Evolutionary conservation across 2,888 invertebrate genomes (phyloP).

Genomic region (Apotomis capreana): DNA sequence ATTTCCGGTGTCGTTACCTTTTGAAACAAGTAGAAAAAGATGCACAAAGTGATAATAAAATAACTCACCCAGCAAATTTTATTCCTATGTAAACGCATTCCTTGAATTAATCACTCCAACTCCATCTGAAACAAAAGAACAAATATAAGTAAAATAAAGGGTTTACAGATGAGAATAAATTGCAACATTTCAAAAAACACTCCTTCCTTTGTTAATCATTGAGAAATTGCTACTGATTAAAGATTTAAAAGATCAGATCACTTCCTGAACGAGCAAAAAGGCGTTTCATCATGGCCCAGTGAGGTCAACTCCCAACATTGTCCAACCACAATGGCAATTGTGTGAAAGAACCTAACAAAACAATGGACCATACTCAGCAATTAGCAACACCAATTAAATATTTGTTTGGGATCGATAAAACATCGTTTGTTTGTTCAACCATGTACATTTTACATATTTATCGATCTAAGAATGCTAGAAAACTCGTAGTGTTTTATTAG

Average conservation of each 20-base stretch:
- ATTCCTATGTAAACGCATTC: constrained; percentile 73
- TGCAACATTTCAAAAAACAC: constrained; percentile 3
- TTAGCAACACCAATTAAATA: constrained; percentile 78
- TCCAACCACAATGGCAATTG: constrained; percentile 79
- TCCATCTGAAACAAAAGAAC: constrained; percentile 70
- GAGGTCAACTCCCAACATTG: constrained; percentile 82
- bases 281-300: constrained; percentile 68
- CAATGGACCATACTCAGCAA: constrained; percentile 75
- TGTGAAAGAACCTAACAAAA: constrained; percentile 73
- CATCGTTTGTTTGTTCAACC: constrained; percentile 56
- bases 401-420: constrained; percentile 63
- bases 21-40: too few relatives aligned
- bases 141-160: constrained; percentile 17
- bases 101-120: constrained; percentile 66
- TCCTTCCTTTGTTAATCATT: constrained; percentile 3
- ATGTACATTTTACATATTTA: constrained; percentile 3
- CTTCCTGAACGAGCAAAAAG: constrained; percentile 57
- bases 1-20: background rate
- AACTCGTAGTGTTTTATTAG: background rate
- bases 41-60: too few relatives aligned
- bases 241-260: constrained; percentile 47
- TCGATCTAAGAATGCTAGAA: background rate
- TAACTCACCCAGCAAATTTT: constrained; percentile 72
- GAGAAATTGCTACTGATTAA: constrained; percentile 9
- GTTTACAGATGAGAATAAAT: background rate